Percentiles rank a stretch among this genome's conserved stretches.
Evolutionary conservation across 2,797 vertebrate genomes (phyloP).

Genomic region (Onychomys torridus): DNA sequence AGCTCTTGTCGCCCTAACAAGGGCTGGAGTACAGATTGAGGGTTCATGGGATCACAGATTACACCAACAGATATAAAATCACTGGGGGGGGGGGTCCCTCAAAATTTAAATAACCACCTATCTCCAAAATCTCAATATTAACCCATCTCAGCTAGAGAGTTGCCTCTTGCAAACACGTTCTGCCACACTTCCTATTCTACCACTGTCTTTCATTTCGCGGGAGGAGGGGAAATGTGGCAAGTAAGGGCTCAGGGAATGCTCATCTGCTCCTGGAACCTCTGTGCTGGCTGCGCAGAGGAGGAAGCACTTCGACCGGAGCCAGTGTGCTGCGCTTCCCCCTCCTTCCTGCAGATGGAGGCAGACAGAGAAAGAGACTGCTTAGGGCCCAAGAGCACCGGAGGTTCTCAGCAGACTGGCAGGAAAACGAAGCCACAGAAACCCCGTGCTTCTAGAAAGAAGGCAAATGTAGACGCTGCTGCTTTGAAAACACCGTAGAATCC

Average conservation of each 20-base stretch:
- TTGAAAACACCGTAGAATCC: conserved; percentile 49
- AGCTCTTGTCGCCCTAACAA: not conserved
- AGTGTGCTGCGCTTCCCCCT: conserved; percentile 59
- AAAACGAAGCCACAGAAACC: conserved; percentile 31
- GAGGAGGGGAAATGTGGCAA: not conserved
- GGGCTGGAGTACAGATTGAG: not conserved
- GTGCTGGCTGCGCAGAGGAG: not conserved
- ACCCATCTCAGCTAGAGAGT: not conserved
- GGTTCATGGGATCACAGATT: not conserved
- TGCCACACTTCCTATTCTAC: not conserved
- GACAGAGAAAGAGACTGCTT: not conserved
- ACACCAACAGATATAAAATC: not conserved
- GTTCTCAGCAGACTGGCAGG: not conserved
- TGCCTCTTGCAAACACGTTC: not conserved
- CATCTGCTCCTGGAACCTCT: not conserved
- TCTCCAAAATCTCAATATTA: not conserved
- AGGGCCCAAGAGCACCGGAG: not conserved
- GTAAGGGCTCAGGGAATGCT: not conserved
- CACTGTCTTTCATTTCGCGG: not conserved
- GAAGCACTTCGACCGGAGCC: not conserved
- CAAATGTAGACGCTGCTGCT: conserved; percentile 26
- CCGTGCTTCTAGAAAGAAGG: not conserved
- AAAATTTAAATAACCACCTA: conserved; percentile 5
- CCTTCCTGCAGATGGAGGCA: conserved; percentile 71
- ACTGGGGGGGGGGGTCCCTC: accelerated